phyloP scores from a whole-genome alignment of 2,888 invertebrate genomes.

The Nematopogon swammerdamellus region DNA sequence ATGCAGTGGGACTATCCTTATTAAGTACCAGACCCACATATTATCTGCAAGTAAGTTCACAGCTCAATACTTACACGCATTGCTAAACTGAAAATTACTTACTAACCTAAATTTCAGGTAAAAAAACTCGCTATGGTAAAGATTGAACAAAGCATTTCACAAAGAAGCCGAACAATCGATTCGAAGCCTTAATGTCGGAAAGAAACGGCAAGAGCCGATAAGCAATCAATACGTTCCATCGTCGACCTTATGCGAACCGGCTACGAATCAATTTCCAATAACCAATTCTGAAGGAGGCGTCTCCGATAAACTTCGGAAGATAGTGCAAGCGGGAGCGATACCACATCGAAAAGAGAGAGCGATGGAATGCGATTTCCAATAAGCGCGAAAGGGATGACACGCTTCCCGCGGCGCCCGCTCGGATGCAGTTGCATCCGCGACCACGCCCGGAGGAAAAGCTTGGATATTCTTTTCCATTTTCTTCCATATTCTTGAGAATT shows the following conservation, averaged over 20 bases:
- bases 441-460: not conserved
- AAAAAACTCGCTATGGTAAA: no score
- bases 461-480: no score
- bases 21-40: no score
- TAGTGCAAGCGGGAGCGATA: slow-evolving; percentile 37
- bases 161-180: not conserved
- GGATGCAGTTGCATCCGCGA: not conserved
- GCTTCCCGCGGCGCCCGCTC: not conserved
- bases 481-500: no score
- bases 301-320: slow-evolving; percentile 51
- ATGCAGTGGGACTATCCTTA: no score
- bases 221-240: slow-evolving; percentile 54
- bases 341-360: not conserved
- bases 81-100: no score
- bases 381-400: not conserved
- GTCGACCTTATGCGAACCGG: slow-evolving; percentile 16
- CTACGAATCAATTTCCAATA: not conserved
- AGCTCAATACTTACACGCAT: no score
- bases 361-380: not conserved
- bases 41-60: no score
- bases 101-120: no score
- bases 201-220: slow-evolving; percentile 46
- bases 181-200: slow-evolving; percentile 21
- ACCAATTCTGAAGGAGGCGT: slow-evolving; percentile 46
- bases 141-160: not conserved